phyloP scores from a whole-genome alignment of 1,140 invertebrate species.

The Cydia fagiglandana region DNA sequence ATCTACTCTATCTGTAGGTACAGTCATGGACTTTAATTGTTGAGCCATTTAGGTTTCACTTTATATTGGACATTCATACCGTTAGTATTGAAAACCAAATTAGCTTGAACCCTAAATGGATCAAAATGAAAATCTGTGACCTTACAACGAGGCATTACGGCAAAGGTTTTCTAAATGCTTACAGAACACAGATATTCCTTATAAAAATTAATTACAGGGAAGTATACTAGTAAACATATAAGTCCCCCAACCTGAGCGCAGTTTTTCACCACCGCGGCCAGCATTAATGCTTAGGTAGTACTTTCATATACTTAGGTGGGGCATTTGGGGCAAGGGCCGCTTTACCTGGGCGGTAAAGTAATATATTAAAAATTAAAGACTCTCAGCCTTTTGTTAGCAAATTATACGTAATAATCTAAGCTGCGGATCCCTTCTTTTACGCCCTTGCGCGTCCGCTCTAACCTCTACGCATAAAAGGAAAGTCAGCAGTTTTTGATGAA shows the following conservation, averaged over 20 bases:
- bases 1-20: too few relatives aligned
- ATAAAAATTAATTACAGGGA: background rate
- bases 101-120: too few relatives aligned
- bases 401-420: constrained; percentile 45
- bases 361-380: constrained; percentile 47
- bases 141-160: too few relatives aligned
- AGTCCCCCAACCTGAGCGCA: background rate
- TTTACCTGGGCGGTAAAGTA: constrained; percentile 34
- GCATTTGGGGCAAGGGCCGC: constrained; percentile 37
- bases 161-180: too few relatives aligned
- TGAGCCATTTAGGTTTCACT: too few relatives aligned
- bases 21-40: too few relatives aligned
- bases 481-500: constrained; percentile 52
- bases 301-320: background rate
- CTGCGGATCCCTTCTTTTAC: constrained; percentile 37
- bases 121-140: too few relatives aligned
- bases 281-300: background rate
- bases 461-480: constrained; percentile 42
- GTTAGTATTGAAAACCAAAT: too few relatives aligned
- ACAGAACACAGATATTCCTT: too few relatives aligned
- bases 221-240: background rate
- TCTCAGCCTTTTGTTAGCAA: constrained; percentile 48
- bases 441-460: constrained; percentile 35
- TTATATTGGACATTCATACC: too few relatives aligned
- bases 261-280: constrained; percentile 2